Percentiles rank a stretch among this genome's conserved stretches.
These are phyloP conservation scores for Petrolisthes manimaculis DNA, from an alignment of 2,888 invertebrate species.

Conservation along the genomic window DNA sequence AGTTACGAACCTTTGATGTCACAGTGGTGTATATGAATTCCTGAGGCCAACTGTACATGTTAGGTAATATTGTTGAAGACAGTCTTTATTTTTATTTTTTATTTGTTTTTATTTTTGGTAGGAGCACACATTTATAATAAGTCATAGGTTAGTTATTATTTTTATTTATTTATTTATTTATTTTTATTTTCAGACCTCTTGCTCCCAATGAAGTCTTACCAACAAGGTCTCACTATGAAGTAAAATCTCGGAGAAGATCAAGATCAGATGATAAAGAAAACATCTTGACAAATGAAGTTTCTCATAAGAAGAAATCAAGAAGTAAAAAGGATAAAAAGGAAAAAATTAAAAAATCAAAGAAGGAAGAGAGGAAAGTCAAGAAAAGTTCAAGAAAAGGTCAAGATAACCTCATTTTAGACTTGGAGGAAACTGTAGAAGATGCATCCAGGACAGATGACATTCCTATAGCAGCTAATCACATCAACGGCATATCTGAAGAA, in stretches of 20 bases:
- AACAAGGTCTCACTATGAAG: constrained; percentile 56
- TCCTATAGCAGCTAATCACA: constrained; percentile 27
- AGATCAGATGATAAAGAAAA: background rate
- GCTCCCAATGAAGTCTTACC: constrained; percentile 59
- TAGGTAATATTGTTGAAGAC: too few species aligned
- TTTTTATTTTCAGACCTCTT: constrained; percentile 39
- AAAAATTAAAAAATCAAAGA: constrained; percentile 70
- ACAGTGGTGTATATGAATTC: too few species aligned
- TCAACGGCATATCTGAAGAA: constrained; percentile 42
- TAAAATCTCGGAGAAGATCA: background rate
- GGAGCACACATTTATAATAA: too few species aligned
- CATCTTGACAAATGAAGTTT: constrained; percentile 1
- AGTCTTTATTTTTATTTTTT: too few species aligned
- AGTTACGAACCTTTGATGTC: too few species aligned
- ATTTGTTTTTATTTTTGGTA: too few species aligned
- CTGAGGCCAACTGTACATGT: too few species aligned
- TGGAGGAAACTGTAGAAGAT: constrained; percentile 35
- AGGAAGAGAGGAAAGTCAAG: constrained; percentile 69
- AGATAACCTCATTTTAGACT: constrained; percentile 48
- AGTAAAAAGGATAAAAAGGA: constrained; percentile 49
- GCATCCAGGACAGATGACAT: constrained; percentile 11
- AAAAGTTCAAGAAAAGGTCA: constrained; percentile 59
- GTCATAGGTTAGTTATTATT: too few species aligned
- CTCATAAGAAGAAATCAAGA: constrained; percentile 40
- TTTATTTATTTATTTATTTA: too few species aligned